These are phyloP conservation scores for Leucophora obtusa DNA, from an alignment of 2,888 invertebrate species.

Conservation along the genomic window DNA sequence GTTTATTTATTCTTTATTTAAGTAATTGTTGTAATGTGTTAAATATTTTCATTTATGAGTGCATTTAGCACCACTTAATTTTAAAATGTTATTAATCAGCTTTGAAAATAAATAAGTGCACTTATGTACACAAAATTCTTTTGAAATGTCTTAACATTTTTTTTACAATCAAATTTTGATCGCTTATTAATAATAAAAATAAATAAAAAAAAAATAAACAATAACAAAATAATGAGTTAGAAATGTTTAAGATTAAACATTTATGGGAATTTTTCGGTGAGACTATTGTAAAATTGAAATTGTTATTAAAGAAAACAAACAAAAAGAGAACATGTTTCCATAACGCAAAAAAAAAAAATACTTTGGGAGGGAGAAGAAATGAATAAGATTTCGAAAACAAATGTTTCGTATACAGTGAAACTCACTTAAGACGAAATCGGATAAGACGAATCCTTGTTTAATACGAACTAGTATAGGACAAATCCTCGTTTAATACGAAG, in stretches of 20 bases:
- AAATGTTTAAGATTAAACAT: neutral
- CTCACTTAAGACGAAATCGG: no score
- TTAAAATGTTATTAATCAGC: constrained; percentile 10
- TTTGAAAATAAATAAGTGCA: constrained; percentile 9
- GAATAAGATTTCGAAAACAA: no score
- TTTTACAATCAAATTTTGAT: constrained; percentile 1
- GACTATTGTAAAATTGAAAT: neutral
- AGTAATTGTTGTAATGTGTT: constrained; percentile 44
- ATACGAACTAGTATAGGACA: no score
- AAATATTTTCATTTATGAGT: constrained; percentile 58
- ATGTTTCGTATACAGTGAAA: no score
- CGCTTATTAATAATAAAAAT: neutral
- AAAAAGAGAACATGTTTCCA: no score
- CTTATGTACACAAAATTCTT: neutral
- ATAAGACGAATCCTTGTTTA: no score
- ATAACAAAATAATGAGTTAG: neutral
- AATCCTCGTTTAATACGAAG: no score
- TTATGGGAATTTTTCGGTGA: neutral
- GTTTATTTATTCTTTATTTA: constrained; percentile 36
- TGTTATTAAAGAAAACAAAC: neutral
- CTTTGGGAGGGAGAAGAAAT: no score
- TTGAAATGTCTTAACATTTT: neutral
- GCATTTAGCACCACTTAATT: constrained; percentile 54
- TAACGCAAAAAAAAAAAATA: no score
- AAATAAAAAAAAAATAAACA: neutral